Base-by-base conservation (phyloP, 2,888 invertebrate species). In the Leucophenga maculata region DNA sequence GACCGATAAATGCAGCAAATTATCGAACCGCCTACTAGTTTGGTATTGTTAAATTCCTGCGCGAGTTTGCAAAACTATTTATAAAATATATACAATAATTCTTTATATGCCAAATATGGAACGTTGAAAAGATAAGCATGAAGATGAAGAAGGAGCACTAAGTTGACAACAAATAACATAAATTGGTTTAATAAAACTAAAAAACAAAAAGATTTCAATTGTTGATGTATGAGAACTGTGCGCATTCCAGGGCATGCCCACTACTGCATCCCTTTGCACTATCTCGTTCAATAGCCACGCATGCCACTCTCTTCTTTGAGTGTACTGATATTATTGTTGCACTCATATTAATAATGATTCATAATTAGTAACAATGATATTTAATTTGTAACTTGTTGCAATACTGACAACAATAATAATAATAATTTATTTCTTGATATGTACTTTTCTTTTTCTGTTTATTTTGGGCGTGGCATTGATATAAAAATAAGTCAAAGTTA, bases 391-490 rank as follows among this genome's bases (percentile, higher is more conserved):
- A 22, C 32, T 64, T 22, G 62, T 48, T 64, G 46, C 44, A n/a
- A n/a, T 55, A 6, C 18, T 57, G 14, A 8, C 39, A 39, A 39
- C 39, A 39, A 57, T 9, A 22, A 9, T 57, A n/a, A 18, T 4
- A 46, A 16, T 16, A 50, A 50, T 50, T 50, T 50, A 31, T 57
- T 11, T 54, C 54, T 54, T 54, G 16, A 13, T 9, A 1, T 52
- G 52, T 52, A 20, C 20, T 16, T 3, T 13, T 54, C 14, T 50
- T n/a, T 50, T 50, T 50, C 14, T 18, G 18, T 18, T n/a, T 14
- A n/a, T 60, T 60, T 44, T 60, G 60, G 60, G 60, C 60, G 60
- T 60, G 60, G 60, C 26, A 55, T 26, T 55, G n/a, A 26, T 26
- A 22, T 26, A 22, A 55, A 55, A 55, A 50, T 57, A 60, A 59